These are phyloP conservation scores for Mormyrops attenuatus DNA, from an alignment of 2,797 vertebrate species.

Conservation along the genomic window DNA sequence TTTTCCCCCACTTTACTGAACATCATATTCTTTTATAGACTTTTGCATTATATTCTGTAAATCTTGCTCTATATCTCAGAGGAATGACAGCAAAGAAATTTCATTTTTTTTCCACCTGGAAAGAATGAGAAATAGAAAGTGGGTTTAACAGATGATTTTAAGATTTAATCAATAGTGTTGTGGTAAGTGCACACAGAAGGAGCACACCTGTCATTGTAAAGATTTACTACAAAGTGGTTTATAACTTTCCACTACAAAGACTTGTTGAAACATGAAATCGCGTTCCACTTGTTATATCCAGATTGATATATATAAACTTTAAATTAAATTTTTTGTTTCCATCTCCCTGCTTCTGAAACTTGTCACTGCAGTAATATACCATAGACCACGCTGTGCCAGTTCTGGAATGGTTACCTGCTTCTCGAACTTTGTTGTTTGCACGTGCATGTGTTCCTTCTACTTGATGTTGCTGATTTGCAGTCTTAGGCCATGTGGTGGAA, in stretches of 20 bases:
- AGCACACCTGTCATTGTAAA: not conserved
- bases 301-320: not conserved
- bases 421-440: not conserved
- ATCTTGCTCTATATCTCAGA: conserved; percentile 9
- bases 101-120: not conserved
- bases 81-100: not conserved
- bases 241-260: not conserved
- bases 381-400: not conserved
- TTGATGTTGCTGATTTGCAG: not conserved
- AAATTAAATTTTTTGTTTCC: not conserved
- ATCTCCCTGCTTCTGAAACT: not conserved
- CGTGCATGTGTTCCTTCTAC: not conserved
- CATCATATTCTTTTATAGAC: not conserved
- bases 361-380: not conserved
- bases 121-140: conserved; percentile 4
- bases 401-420: not conserved
- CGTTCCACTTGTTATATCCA: not conserved
- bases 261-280: not conserved
- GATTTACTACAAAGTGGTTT: conserved; percentile 1
- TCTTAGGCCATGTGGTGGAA: not conserved
- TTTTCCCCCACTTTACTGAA: not conserved
- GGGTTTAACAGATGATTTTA: not conserved
- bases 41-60: not conserved
- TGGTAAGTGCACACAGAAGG: not conserved
- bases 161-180: not conserved